A percentile compares a stretch with the other conserved stretches of the same genome.
Conservation (phyloP, 2,888 invertebrate genomes). For the Steinernema carpocapsae region DNA sequence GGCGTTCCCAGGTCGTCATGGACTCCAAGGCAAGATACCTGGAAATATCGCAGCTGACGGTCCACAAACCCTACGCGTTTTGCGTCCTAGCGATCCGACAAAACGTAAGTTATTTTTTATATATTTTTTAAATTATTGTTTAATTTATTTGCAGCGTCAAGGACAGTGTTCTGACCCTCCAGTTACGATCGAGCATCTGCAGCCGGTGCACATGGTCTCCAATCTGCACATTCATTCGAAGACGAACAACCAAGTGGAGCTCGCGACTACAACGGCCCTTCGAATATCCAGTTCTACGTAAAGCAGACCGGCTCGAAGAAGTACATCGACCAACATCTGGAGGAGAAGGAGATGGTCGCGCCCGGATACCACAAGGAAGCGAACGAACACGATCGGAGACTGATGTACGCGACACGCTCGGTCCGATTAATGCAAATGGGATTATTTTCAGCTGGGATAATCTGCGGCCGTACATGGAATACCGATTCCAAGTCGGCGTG, state of each 20-base stretch:
- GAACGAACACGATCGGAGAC: constrained; percentile 46
- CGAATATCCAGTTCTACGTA: constrained; percentile 60
- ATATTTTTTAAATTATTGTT: not conserved
- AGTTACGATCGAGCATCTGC: constrained; percentile 57
- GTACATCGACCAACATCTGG: constrained; percentile 61
- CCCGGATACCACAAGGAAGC: constrained; percentile 60
- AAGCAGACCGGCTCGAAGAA: constrained; percentile 66
- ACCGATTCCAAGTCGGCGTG: constrained; percentile 64
- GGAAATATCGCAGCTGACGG: constrained; percentile 54
- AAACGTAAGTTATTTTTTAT: constrained; percentile 54
- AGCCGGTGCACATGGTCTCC: constrained; percentile 60
- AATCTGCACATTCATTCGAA: constrained; percentile 64
- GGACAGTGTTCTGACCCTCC: constrained; percentile 67
- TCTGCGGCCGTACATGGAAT: constrained; percentile 64
- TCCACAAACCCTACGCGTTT: constrained; percentile 67
- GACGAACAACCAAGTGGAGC: constrained; percentile 60
- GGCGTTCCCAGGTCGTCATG: constrained; percentile 60
- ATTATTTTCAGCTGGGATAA: constrained; percentile 49
- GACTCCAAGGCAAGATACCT: constrained; percentile 58
- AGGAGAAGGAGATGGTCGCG: constrained; percentile 58
- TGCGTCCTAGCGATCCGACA: constrained; percentile 66
- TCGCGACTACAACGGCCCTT: constrained; percentile 59
- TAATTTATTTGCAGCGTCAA: constrained; percentile 59
- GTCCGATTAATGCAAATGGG: not conserved
- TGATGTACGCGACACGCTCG: constrained; percentile 42